A percentile compares a stretch with the other conserved stretches of the same genome.
These are phyloP conservation scores for Watsonalla binaria DNA, from an alignment of 2,888 invertebrate genomes.

Conservation along the genomic window DNA sequence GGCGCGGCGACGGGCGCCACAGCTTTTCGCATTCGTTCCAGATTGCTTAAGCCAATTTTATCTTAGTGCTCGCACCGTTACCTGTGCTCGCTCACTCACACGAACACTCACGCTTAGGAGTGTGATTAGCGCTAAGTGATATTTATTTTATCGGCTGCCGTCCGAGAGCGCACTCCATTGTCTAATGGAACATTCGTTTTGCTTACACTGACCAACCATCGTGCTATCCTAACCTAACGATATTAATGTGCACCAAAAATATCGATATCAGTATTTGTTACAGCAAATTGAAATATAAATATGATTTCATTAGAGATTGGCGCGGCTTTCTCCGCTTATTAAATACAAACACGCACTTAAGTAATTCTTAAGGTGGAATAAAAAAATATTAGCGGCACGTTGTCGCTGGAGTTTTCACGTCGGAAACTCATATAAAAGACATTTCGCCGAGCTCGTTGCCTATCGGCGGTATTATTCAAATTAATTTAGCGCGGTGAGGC, in stretches of 20 bases:
- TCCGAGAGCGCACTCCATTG: conserved; percentile 38
- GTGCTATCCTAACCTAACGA: conserved; percentile 14
- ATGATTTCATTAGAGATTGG: too few relatives aligned
- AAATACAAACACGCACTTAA: conserved; percentile 54
- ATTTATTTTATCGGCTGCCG: conserved; percentile 57
- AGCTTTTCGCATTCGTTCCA: conserved; percentile 34
- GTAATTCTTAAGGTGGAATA: conserved; percentile 50
- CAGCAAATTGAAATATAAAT: too few relatives aligned
- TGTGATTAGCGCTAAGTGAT: conserved; percentile 66
- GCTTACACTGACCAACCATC: conserved; percentile 29
- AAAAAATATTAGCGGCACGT: conserved; percentile 46
- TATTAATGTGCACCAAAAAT: conserved; percentile 17
- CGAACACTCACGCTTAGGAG: conserved; percentile 42
- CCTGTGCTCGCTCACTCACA: conserved; percentile 48
- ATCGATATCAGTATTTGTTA: background rate
- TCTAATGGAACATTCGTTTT: conserved; percentile 51
- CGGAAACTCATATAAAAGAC: conserved; percentile 72
- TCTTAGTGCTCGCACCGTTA: conserved; percentile 63
- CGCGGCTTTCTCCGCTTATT: conserved; percentile 36
- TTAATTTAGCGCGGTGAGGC: conserved; percentile 72
- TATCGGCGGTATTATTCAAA: conserved; percentile 76
- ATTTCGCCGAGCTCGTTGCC: conserved; percentile 63
- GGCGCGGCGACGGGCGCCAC: conserved; percentile 22
- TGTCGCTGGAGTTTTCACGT: conserved; percentile 51
- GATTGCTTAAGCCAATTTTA: conserved; percentile 68